Base-by-base conservation (phyloP, 2,888 invertebrate genomes). In the Schrankia costaestrigalis region DNA sequence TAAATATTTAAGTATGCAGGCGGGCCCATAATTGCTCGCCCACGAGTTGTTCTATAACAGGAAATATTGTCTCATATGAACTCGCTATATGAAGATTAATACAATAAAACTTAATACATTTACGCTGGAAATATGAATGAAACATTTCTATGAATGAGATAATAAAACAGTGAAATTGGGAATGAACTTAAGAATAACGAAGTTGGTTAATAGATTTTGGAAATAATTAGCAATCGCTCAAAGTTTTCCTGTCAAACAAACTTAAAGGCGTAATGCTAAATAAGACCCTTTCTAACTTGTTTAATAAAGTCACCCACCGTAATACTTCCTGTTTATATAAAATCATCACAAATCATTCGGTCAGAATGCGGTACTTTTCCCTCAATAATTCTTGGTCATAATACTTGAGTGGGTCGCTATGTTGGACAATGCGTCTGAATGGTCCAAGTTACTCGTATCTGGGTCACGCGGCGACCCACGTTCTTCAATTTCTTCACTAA, bases 381-480 rank as follows among this genome's bases (percentile, higher is more conserved):
- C 35, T 31, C 22, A 33, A 39, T 43, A 40, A 37, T 37, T 42
- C 31, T 32, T 26, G 26, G 27, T 35, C 26, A 26, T 37, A 36
- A 39, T 31, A 33, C 44, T 42, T 27, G 35, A 31, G 31, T 29
- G 25, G 13, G 35, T 31, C 40, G 39, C 32, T 36, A 29, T 31
- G 15, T 23, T 36, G 56, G 42, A 57, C 56, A 57, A 60, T 49
- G 53, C 30, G 38, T 41, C 39, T 38, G 37, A 51, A 46, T 45
- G 29, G 35, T 17, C 33, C 9, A 49, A 31, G 30, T 37, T 25
- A 29, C 21, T 23, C 26, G 43, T 45, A 63, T 60, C 51, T 61
- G 35, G 61, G 63, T 63, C 64, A 54, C 46, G 48, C 34, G 22
- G 35, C 52, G 26, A 40, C 56, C 54, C 44, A 54, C 57, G 56